Percentiles rank a stretch among this genome's conserved stretches.
Evolutionary conservation across 2,113 vertebrate genomes (phyloP).

Genomic region (Antechinus stuartii): DNA sequence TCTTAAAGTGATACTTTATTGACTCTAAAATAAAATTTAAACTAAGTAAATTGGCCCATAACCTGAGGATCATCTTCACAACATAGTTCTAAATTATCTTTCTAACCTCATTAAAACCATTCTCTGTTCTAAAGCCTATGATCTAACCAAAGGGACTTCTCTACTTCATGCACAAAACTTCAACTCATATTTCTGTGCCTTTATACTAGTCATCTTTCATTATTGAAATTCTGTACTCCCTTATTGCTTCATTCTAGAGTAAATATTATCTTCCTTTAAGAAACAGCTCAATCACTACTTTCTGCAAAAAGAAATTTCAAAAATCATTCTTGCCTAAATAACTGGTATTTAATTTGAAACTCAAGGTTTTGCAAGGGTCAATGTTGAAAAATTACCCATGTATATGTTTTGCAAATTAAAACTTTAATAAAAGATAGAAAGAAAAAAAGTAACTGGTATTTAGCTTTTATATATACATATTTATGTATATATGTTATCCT

Average conservation of each 20-base stretch:
- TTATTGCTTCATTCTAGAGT: not conserved
- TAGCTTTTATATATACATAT: not conserved
- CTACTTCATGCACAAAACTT: not conserved
- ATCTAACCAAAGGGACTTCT: not conserved
- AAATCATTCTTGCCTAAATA: not conserved
- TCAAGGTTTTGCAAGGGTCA: too few relatives aligned
- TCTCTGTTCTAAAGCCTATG: not conserved
- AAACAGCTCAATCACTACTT: not conserved
- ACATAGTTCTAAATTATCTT: not conserved
- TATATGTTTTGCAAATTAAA: too few relatives aligned
- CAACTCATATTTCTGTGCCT: not conserved
- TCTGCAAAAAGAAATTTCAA: not conserved
- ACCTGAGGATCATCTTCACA: not conserved
- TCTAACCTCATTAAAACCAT: not conserved
- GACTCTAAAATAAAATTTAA: not conserved
- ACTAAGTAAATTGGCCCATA: not conserved
- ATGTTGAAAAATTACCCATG: too few relatives aligned
- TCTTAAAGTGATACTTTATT: not conserved
- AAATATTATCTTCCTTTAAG: not conserved
- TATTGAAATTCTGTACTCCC: not conserved
- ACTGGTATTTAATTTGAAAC: not conserved
- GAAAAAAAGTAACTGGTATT: not conserved
- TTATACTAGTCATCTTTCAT: not conserved
- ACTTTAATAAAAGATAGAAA: too few relatives aligned
- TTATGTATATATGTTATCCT: not conserved